Evolutionary conservation across 2,797 vertebrate species (phyloP).

Genomic region (Neosilurus hyrtlii): DNA sequence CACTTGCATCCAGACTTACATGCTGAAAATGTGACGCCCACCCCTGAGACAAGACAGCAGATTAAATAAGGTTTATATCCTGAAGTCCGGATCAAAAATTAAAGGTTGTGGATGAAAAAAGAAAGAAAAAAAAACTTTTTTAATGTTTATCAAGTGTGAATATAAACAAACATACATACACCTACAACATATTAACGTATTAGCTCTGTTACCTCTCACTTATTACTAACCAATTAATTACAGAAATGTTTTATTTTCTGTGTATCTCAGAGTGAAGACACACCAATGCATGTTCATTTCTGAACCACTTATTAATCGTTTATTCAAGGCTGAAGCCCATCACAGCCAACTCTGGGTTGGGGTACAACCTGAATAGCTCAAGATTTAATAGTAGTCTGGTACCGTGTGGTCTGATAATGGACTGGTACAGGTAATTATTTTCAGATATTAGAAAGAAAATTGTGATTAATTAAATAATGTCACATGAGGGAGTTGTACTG

Average conservation of each 20-base stretch:
- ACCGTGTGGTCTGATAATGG: too few species aligned
- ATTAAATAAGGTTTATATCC: constrained; percentile 34
- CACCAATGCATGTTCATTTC: not conserved
- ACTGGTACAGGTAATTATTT: too few species aligned
- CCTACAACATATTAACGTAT: not conserved
- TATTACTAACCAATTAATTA: constrained; percentile 5
- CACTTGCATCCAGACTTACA: constrained; percentile 50
- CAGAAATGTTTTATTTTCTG: not conserved
- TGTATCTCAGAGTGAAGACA: not conserved
- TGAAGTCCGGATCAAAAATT: constrained; percentile 25
- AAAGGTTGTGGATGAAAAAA: constrained; percentile 14
- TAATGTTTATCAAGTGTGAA: not conserved
- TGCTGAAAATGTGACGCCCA: constrained; percentile 52
- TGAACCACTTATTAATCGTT: too few species aligned
- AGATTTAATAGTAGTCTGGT: too few species aligned
- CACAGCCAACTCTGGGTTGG: too few species aligned
- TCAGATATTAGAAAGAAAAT: too few species aligned
- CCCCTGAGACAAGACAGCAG: constrained; percentile 16
- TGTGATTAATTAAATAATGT: too few species aligned
- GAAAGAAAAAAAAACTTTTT: not conserved
- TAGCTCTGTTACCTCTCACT: not conserved
- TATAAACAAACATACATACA: constrained; percentile 3
- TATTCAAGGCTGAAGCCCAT: too few species aligned
- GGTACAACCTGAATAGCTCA: too few species aligned
- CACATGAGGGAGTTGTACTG: too few species aligned